Conservation (phyloP, 2,113 vertebrate genomes). For the Oophaga pumilio region DNA sequence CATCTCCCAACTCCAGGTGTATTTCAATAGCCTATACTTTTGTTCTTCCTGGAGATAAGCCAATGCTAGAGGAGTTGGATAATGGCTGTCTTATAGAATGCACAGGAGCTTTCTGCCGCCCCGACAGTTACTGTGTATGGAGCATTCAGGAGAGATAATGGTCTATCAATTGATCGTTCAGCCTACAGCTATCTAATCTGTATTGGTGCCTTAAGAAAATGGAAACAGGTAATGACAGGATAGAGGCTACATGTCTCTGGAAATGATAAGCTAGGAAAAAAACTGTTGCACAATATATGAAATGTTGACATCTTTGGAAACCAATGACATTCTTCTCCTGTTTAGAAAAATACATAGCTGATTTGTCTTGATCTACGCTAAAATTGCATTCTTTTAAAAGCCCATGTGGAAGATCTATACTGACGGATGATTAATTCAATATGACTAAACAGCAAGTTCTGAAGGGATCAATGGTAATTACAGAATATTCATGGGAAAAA, state of each 20-base stretch:
- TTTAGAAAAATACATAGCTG: conserved; percentile 1
- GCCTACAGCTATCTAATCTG: too few species aligned
- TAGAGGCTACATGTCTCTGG: background rate
- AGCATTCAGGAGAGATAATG: too few species aligned
- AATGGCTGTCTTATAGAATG: too few species aligned
- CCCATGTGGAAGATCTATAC: background rate
- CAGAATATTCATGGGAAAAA: conserved; percentile 16
- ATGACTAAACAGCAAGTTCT: background rate
- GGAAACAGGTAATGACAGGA: background rate
- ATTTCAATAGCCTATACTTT: too few species aligned
- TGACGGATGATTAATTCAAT: background rate
- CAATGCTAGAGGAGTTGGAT: too few species aligned
- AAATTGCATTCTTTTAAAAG: conserved; percentile 1
- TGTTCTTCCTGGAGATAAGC: too few species aligned
- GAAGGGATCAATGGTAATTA: conserved; percentile 12
- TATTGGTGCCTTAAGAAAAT: background rate
- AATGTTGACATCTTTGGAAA: background rate
- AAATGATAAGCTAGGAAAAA: background rate
- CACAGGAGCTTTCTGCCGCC: too few species aligned
- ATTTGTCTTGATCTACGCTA: background rate
- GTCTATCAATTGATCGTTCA: too few species aligned
- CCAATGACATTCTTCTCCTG: background rate
- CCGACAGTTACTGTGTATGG: too few species aligned
- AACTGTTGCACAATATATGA: background rate
- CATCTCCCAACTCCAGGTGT: too few species aligned